These are phyloP conservation scores for Hybognathus amarus DNA, from an alignment of 2,797 vertebrate genomes.

Conservation along the genomic window DNA sequence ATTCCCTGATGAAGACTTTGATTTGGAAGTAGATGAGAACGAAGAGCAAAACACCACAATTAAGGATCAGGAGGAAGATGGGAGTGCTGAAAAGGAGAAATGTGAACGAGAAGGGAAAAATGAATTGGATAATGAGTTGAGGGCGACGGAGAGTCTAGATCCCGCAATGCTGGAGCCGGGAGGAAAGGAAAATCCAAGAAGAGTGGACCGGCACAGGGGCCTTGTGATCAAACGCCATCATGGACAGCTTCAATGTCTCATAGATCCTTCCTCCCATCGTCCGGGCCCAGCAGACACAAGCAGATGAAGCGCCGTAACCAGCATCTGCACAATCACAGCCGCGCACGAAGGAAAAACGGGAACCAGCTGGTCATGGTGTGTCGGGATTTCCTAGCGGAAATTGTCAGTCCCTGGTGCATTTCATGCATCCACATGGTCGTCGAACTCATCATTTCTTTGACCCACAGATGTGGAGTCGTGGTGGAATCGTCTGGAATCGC, in stretches of 20 bases:
- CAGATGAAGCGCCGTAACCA: slow-evolving; percentile 78
- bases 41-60: slow-evolving; percentile 57
- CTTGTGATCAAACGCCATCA: slow-evolving; percentile 44
- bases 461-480: slow-evolving; percentile 80
- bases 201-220: slow-evolving; percentile 52
- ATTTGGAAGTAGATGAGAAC: slow-evolving; percentile 62
- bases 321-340: slow-evolving; percentile 75
- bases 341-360: slow-evolving; percentile 70
- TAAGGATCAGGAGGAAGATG: slow-evolving; percentile 69
- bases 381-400: slow-evolving; percentile 78
- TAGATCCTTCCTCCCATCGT: slow-evolving; percentile 67
- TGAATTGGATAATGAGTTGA: slow-evolving; percentile 67
- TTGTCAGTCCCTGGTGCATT: slow-evolving; percentile 82
- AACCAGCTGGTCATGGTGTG: slow-evolving; percentile 74
- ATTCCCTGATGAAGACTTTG: slow-evolving; percentile 61
- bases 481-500: slow-evolving; percentile 81
- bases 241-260: slow-evolving; percentile 63
- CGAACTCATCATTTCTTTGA: slow-evolving; percentile 84
- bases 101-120: slow-evolving; percentile 39
- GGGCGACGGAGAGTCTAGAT: slow-evolving; percentile 73
- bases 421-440: slow-evolving; percentile 86
- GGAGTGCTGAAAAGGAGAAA: slow-evolving; percentile 29
- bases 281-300: slow-evolving; percentile 80
- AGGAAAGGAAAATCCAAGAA: slow-evolving; percentile 71
- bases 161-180: slow-evolving; percentile 69